Base-by-base conservation (phyloP, 2,797 vertebrate genomes). In the Crenichthys baileyi region DNA sequence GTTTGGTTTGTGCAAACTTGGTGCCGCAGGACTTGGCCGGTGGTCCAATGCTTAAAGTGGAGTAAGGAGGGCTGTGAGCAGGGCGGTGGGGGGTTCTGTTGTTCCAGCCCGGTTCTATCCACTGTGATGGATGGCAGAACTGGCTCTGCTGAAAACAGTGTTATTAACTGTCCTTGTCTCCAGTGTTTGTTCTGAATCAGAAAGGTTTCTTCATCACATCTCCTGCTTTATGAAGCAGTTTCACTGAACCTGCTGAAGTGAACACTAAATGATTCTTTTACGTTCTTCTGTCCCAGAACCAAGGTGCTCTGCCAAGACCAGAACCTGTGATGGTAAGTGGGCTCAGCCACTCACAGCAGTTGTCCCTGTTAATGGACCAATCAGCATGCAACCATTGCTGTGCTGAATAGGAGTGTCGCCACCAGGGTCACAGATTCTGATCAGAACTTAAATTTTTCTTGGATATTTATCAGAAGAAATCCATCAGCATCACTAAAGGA, bases 1-100 rank as follows among this genome's bases (percentile, higher is more conserved):
- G 88, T 83, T 88, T 73, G 71, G 83, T 88, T 65, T 77, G 79
- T 84, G 80, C 83, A 87, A 90, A 93, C 90, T 88, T 63, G 75
- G 88, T 87, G 82, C 90, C 79, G 71, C 83, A 71, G 87, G 61
- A 73, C 94, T 85, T 76, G 72, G 88, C 84, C 72, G 92, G 95
- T 94, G 94, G 94, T 95, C 94, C 68, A 4, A 76, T 75, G 36
- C 79, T 77, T 44, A 68, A 70, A 81, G 67, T 72, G 24, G 44
- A 68, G 67, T 26, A 24, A 12, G 67, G 31, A 72, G 58, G 71
- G 76, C 75, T 26, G 56, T 77, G 8, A 55, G 31, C 58, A 36
- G 76, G 0, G 0, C 36, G 12, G 44, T 29, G 9, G 44, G 44
- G 8, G 9, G 68, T 70, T 70, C 68, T 70, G 77, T 89, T 89